These are phyloP conservation scores for Cyanocitta stelleri DNA, from an alignment of 2,113 vertebrate genomes.

Conservation along the genomic window DNA sequence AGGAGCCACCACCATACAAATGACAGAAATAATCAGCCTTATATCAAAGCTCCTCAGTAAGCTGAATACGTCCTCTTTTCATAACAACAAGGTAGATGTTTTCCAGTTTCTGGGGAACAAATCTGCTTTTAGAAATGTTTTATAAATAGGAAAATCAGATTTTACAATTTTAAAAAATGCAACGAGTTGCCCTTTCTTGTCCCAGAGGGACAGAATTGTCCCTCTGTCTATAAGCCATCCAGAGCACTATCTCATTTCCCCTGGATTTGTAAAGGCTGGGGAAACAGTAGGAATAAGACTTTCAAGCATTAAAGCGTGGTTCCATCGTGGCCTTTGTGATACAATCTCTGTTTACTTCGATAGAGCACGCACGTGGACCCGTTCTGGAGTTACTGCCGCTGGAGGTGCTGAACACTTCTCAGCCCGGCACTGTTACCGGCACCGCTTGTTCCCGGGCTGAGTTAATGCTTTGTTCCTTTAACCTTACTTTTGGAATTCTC, in stretches of 20 bases:
- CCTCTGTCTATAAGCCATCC: not conserved
- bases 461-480: not conserved
- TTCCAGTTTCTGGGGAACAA: not conserved
- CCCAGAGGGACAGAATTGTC: not conserved
- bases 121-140: not conserved
- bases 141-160: not conserved
- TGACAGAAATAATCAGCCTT: not conserved
- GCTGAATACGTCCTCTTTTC: not conserved
- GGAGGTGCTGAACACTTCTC: not conserved
- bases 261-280: not conserved
- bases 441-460: not conserved
- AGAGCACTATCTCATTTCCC: not conserved
- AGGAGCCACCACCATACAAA: not conserved
- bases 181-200: not conserved
- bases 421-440: not conserved
- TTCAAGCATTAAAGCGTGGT: not conserved
- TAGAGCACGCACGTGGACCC: not conserved
- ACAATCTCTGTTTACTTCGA: not conserved
- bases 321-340: not conserved
- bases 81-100: not conserved
- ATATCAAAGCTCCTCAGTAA: not conserved
- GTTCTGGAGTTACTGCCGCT: not conserved
- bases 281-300: not conserved
- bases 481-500: not conserved
- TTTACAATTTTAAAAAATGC: not conserved